Evolutionary conservation across 37 sponge, comb jelly and placozoan genomes (phyloP).

Genomic region (Ianthella basta): DNA sequence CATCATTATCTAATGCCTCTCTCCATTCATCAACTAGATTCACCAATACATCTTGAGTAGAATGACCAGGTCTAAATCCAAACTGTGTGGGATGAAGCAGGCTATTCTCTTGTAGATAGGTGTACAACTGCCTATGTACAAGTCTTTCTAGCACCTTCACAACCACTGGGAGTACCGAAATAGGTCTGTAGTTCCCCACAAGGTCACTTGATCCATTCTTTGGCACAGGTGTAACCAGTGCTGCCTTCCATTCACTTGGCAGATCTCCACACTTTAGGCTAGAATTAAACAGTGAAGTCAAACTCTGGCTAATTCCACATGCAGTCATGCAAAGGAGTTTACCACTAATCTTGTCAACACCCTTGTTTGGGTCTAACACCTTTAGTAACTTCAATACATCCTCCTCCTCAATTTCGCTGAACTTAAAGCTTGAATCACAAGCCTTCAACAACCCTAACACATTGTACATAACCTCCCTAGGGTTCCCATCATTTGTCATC

Average conservation of each 20-base stretch:
- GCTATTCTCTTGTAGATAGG: constrained; percentile 9
- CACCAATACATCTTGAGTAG: constrained; percentile 31
- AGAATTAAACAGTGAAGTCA: constrained; percentile 6
- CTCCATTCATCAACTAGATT: constrained; percentile 12
- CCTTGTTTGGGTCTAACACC: constrained; percentile 23
- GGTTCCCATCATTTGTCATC: neutral
- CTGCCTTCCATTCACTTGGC: constrained; percentile 2
- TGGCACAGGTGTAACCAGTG: neutral
- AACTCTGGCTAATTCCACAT: neutral
- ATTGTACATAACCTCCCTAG: neutral
- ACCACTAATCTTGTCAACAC: neutral
- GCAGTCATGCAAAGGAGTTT: constrained; percentile 2
- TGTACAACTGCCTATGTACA: constrained; percentile 24
- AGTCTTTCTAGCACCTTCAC: constrained; percentile 24
- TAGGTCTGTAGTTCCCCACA: constrained; percentile 33
- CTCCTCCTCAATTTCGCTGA: constrained; percentile 12
- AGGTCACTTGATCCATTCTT: neutral
- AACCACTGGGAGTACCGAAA: constrained; percentile 19
- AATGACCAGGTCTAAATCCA: constrained; percentile 34
- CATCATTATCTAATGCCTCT: constrained; percentile 7
- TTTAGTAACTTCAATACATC: constrained; percentile 27
- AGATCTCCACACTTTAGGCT: constrained; percentile 4
- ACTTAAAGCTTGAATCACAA: neutral
- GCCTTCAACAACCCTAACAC: neutral
- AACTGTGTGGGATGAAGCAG: constrained; percentile 4